Evolutionary conservation across 2,888 invertebrate species (phyloP).

Genomic region (Acleris holmiana): DNA sequence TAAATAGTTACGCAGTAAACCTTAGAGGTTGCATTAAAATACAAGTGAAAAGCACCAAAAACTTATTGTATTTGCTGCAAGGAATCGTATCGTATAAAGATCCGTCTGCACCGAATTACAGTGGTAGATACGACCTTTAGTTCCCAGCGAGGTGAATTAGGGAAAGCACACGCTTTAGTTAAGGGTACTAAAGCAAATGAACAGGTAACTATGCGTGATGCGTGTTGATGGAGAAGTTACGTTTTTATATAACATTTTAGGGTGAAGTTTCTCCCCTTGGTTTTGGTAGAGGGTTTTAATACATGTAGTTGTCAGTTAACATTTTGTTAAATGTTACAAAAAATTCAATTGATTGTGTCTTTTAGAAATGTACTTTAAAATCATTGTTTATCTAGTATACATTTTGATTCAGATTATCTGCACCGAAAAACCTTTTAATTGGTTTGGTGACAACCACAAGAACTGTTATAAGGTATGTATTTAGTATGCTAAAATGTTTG

Average conservation of each 20-base stretch:
- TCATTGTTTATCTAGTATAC: too few species aligned
- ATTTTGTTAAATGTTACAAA: too few species aligned
- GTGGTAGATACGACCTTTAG: slow-evolving; percentile 13
- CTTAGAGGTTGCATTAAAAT: too few species aligned
- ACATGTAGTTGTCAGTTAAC: not conserved
- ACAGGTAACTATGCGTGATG: slow-evolving; percentile 36
- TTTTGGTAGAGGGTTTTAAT: slow-evolving; percentile 6
- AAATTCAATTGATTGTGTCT: too few species aligned
- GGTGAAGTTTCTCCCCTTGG: not conserved
- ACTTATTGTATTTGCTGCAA: not conserved
- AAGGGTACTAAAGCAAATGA: slow-evolving; percentile 34
- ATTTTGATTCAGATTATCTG: too few species aligned
- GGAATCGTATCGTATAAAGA: slow-evolving; percentile 12
- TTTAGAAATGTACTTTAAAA: too few species aligned
- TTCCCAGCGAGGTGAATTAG: slow-evolving; percentile 14
- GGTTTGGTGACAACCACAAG: too few species aligned
- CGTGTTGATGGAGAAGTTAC: slow-evolving; percentile 24
- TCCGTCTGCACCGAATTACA: slow-evolving; percentile 16
- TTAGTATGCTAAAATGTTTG: too few species aligned
- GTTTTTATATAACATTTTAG: slow-evolving; percentile 8
- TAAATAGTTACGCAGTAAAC: too few species aligned
- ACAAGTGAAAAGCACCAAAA: too few species aligned
- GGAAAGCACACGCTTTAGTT: slow-evolving; percentile 26
- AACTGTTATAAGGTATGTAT: too few species aligned
- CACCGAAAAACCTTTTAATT: too few species aligned